phyloP scores from a whole-genome alignment of 1,140 invertebrate genomes.

The Lerema accius region DNA sequence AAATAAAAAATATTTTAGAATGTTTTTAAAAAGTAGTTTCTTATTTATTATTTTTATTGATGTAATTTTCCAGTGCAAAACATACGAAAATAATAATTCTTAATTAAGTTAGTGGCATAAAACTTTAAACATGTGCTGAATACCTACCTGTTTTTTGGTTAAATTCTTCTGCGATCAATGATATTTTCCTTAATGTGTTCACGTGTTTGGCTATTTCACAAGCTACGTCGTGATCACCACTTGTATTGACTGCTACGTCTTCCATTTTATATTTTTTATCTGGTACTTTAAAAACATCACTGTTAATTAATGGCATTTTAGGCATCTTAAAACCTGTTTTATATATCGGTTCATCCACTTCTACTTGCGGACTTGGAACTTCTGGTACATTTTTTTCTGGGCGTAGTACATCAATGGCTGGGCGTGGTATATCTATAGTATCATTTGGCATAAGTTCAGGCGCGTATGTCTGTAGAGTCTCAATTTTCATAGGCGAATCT shows the following conservation, averaged over 20 bases:
- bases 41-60: too few species aligned
- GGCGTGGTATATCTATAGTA: slow-evolving; percentile 45
- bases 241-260: slow-evolving; percentile 64
- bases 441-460: slow-evolving; percentile 65
- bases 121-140: background rate
- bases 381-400: slow-evolving; percentile 26
- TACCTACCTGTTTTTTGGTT: slow-evolving; percentile 70
- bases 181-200: slow-evolving; percentile 65
- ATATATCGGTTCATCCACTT: slow-evolving; percentile 17
- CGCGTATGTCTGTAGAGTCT: slow-evolving; percentile 60
- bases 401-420: slow-evolving; percentile 43
- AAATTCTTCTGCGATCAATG: slow-evolving; percentile 73
- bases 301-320: slow-evolving; percentile 67
- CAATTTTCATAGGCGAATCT: slow-evolving; percentile 64
- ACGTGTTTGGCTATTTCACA: slow-evolving; percentile 66
- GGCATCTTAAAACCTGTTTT: slow-evolving; percentile 58
- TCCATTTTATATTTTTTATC: slow-evolving; percentile 49
- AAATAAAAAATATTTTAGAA: too few species aligned
- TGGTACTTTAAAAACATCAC: slow-evolving; percentile 58
- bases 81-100: too few species aligned
- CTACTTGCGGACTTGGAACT: slow-evolving; percentile 27
- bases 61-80: too few species aligned
- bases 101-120: background rate
- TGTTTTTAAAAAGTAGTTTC: too few species aligned
- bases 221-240: slow-evolving; percentile 58